These are phyloP conservation scores for Tetragonisca angustula DNA, from an alignment of 2,888 invertebrate genomes.

Conservation along the genomic window DNA sequence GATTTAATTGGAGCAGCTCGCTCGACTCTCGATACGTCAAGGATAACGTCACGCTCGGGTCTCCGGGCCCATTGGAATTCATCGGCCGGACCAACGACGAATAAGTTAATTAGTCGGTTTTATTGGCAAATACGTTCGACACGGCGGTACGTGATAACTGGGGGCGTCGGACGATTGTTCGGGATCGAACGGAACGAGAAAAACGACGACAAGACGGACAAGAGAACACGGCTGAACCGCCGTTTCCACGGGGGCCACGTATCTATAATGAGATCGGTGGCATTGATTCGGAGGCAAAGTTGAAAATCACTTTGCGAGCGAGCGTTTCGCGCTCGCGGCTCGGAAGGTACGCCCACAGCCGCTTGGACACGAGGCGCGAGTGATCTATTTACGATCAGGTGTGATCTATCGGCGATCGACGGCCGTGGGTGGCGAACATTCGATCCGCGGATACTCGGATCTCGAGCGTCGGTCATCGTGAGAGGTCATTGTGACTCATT, in stretches of 20 bases:
- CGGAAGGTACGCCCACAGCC: conserved; percentile 51
- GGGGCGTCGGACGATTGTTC: neutral
- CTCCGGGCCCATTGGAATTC: conserved; percentile 39
- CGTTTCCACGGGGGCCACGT: conserved; percentile 22
- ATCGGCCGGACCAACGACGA: conserved; percentile 36
- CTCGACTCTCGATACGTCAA: conserved; percentile 53
- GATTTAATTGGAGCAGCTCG: conserved; percentile 57
- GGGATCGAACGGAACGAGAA: neutral
- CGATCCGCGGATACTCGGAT: conserved; percentile 59
- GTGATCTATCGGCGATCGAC: conserved; percentile 72
- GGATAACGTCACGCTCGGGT: conserved; percentile 53
- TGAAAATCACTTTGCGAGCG: conserved; percentile 60
- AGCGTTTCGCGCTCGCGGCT: conserved; percentile 3
- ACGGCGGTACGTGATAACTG: conserved; percentile 10
- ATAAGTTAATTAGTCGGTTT: conserved; percentile 59
- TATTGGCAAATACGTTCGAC: conserved; percentile 32
- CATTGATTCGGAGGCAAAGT: conserved; percentile 55
- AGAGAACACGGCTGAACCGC: too few species aligned
- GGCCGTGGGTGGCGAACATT: conserved; percentile 69
- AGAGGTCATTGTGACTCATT: conserved; percentile 72
- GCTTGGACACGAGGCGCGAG: conserved; percentile 41
- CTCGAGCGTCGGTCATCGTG: conserved; percentile 34
- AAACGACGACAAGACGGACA: conserved; percentile 9
- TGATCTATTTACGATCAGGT: conserved; percentile 70
- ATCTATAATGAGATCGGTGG: conserved; percentile 59